phyloP scores from a whole-genome alignment of 2,888 invertebrate genomes.

The Melipona beecheii region DNA sequence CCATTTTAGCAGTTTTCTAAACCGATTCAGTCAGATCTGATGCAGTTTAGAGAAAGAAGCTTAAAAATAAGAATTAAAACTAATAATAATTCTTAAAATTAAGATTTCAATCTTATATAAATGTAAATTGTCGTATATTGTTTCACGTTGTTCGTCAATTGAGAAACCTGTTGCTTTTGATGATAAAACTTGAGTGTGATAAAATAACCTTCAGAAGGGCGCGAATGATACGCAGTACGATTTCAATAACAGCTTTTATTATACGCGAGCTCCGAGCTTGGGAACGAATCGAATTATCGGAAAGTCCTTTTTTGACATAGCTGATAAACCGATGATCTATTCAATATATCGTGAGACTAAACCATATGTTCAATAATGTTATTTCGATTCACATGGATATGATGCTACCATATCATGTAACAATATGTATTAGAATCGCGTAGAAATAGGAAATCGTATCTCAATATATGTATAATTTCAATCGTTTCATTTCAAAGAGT shows the following conservation, averaged over 20 bases:
- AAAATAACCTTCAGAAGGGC: not conserved
- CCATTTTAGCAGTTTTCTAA: not conserved
- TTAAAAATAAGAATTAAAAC: not conserved
- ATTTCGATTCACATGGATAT: not conserved
- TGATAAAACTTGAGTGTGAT: not conserved
- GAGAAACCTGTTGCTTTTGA: not conserved
- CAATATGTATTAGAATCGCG: slow-evolving; percentile 3
- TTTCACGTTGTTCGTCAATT: not conserved
- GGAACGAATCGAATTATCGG: slow-evolving; percentile 31
- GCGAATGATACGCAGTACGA: not conserved
- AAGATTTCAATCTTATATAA: too few species aligned
- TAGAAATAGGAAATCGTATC: too few species aligned
- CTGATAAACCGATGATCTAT: slow-evolving; percentile 42
- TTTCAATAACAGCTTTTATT: not conserved
- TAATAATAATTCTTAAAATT: not conserved
- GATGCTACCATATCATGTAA: slow-evolving; percentile 19
- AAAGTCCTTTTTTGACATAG: not conserved
- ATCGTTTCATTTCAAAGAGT: not conserved
- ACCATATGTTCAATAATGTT: slow-evolving; percentile 22
- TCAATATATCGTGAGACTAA: slow-evolving; percentile 49
- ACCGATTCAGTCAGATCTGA: not conserved
- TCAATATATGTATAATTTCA: too few species aligned
- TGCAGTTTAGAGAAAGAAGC: not conserved
- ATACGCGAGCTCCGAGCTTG: not conserved
- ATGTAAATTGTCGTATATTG: not conserved